Base-by-base conservation (phyloP, 2,888 invertebrate genomes). In the Andrena bucephala region DNA sequence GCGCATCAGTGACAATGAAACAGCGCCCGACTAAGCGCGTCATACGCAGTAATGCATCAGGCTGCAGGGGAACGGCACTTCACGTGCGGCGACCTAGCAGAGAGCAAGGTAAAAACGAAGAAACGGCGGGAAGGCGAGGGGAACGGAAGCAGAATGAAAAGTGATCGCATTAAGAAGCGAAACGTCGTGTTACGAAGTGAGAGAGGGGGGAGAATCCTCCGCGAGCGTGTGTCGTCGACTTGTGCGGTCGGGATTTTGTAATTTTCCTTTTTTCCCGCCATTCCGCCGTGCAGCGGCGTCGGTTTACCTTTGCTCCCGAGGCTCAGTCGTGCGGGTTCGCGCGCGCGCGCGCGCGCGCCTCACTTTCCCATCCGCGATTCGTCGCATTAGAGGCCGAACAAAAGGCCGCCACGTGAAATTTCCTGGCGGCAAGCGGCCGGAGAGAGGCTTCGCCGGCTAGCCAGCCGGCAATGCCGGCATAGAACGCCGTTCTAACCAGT, bases 171-270 rank as follows among this genome's bases (percentile, higher is more conserved):
- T 69, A 77, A 74, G 69, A 48, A 50, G 60, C 77, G 72, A 77
- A 70, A 83, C 66, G 66, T 65, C 52, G 54, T 62, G 78, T 83
- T 83, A 82, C 66, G 42, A 62, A 57, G 62, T 74, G 72, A 57
- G 59, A 20, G 20, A 20, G 74, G 59, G 42, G 16, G 42, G 42
- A 16, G 42, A 73, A 74, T 68, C 70, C 50, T 73, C 59, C 24
- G 24, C 48, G 69, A 63, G 68, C 29, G 36, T 74, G 57, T 79
- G 76, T 87, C 85, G 70, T 82, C 86, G 77, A 85, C 85, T 85
- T 86, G 86, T 86, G 87, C 82, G 87, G 86, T 87, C 87, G 77
- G 71, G 78, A 85, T 87, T 87, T 87, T 81, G 81, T 72, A 76
- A 83, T 87, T 85, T 87, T 85, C 81, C 66, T 71, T 84, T 85